Base-by-base conservation (phyloP, 2,113 vertebrate species). In the Buteo buteo region DNA sequence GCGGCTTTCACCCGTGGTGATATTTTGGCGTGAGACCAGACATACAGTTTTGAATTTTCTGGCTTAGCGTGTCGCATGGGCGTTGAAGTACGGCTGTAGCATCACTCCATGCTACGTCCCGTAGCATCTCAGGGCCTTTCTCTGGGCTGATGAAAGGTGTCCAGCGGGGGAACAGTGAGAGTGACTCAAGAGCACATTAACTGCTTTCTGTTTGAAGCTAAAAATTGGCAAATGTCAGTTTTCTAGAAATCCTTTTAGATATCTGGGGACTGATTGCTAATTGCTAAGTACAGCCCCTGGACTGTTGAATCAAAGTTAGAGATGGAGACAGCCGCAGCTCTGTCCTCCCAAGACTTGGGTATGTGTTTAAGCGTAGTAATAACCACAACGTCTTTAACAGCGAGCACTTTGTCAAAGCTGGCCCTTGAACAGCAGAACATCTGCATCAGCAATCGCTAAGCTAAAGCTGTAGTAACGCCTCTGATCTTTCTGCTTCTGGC, bases 41-140 rank as follows among this genome's bases (percentile, higher is more conserved):
- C 10, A 5, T 19, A 22, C 0, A 1, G 47, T 28, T 77, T 65
- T 72, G 44, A 34, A 14, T 57, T 44, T 70, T 69, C 34, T 66
- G 80, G 40, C 10, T 77, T 44, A 4, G 17, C 1, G 1, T 65
- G 28, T 70, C 15, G 0, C 0, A 0, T 18, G 22, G 42, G 20
- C 2, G 16, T 67, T 76, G 57, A 64, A 38, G 38, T 19, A 11
- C 1, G 6, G 21, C 19, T 13, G 38, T 70, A 62, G 25, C 70
- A 40, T 58, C 45, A 2, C 14, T 74, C 13, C 4, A 0, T 25
- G 25, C 29, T 19, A 3, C 0, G 0, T 73, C 40, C 55, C 52
- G 80, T 25, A 64, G 55, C 50, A 16, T 45, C 78, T 78, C 65
- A 17, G 59, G 31, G 14, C 34, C 45, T 70, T 81, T 62, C 72